These are phyloP conservation scores for Gasterosteus aculeatus DNA, from an alignment of 2,113 vertebrate genomes.

Conservation along the genomic window DNA sequence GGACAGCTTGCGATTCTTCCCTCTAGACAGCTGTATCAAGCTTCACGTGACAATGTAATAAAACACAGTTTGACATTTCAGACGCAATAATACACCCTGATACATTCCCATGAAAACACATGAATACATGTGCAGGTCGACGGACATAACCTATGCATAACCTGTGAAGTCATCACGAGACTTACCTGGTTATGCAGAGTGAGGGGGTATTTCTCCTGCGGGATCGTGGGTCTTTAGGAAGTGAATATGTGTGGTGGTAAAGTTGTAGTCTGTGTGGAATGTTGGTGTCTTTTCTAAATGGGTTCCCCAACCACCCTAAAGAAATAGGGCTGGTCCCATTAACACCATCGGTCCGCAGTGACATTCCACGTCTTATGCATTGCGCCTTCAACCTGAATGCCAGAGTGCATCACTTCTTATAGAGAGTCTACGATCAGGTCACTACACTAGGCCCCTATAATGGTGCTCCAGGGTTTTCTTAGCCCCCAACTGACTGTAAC, in stretches of 20 bases:
- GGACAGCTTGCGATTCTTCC: not conserved
- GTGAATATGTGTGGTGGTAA: not conserved
- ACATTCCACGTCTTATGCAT: too few relatives aligned
- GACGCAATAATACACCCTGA: not conserved
- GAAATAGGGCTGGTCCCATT: too few relatives aligned
- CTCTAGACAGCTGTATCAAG: not conserved
- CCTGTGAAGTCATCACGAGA: constrained; percentile 48
- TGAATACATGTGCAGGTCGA: constrained; percentile 39
- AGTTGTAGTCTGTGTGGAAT: not conserved
- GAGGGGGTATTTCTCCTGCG: constrained; percentile 53
- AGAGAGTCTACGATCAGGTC: not conserved
- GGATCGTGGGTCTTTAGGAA: not conserved
- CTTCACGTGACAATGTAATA: not conserved
- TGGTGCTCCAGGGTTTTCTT: not conserved
- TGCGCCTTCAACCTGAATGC: too few relatives aligned
- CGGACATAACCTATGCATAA: constrained; percentile 1
- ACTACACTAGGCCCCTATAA: not conserved
- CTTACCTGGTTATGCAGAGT: constrained; percentile 60
- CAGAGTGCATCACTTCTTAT: not conserved
- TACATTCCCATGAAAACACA: constrained; percentile 5
- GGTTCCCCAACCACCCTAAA: too few relatives aligned
- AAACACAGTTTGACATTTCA: constrained; percentile 14
- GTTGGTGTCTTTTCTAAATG: not conserved
- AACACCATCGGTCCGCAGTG: too few relatives aligned
- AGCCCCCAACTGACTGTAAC: not conserved